Evolutionary conservation across 2,797 vertebrate species (phyloP).

Genomic region (Protonibea diacanthus): DNA sequence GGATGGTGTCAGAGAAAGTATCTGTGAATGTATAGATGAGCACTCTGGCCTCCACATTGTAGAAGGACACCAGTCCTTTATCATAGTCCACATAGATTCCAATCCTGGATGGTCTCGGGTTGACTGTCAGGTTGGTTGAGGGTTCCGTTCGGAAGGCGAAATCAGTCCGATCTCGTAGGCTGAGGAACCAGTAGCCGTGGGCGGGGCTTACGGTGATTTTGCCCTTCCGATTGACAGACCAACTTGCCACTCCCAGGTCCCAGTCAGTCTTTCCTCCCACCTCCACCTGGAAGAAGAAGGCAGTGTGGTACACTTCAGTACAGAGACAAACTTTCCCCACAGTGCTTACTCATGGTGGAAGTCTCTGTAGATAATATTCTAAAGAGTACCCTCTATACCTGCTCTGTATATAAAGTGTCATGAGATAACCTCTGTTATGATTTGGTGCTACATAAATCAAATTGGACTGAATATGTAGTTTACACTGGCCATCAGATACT

Average conservation of each 20-base stretch:
- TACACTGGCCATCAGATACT: neutral
- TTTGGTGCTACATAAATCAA: too few species aligned
- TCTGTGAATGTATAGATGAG: constrained; percentile 81
- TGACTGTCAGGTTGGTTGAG: constrained; percentile 67
- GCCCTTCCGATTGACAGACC: constrained; percentile 80
- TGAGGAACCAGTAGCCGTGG: constrained; percentile 86
- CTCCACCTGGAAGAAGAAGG: constrained; percentile 73
- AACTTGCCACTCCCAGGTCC: constrained; percentile 84
- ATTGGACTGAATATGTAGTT: neutral
- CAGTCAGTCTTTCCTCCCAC: constrained; percentile 85
- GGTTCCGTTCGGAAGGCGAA: constrained; percentile 82
- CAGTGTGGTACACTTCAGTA: neutral
- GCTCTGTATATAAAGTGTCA: too few species aligned
- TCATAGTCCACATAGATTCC: constrained; percentile 86
- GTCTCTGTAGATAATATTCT: too few species aligned
- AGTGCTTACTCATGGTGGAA: too few species aligned
- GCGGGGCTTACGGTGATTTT: constrained; percentile 83
- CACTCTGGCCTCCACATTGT: constrained; percentile 79
- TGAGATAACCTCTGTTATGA: too few species aligned
- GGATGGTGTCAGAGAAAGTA: constrained; percentile 78
- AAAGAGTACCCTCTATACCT: too few species aligned
- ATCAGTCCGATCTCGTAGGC: constrained; percentile 77
- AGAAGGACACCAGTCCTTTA: constrained; percentile 85
- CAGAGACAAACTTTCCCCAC: neutral
- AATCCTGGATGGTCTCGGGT: constrained; percentile 69